Evolutionary conservation across 2,113 vertebrate genomes (phyloP).

Genomic region (Nibea albiflora): DNA sequence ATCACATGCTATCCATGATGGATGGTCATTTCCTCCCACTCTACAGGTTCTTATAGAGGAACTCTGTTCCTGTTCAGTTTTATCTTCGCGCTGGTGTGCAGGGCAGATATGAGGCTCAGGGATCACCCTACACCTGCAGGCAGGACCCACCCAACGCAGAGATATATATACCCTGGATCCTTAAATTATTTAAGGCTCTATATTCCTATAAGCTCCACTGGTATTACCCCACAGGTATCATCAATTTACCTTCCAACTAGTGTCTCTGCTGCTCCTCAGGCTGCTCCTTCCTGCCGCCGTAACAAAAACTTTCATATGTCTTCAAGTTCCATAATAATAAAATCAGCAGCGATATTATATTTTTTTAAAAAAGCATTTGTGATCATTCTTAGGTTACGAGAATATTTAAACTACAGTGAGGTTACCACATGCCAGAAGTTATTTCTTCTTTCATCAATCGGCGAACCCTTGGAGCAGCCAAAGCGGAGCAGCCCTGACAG

Average conservation of each 20-base stretch:
- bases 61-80: slow-evolving; percentile 23
- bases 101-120: neutral
- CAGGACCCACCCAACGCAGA: neutral
- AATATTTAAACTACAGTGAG: neutral
- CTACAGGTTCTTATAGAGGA: slow-evolving; percentile 35
- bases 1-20: slow-evolving; percentile 56
- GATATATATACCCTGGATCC: neutral
- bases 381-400: neutral
- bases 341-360: neutral
- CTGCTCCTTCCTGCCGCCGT: neutral
- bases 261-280: neutral
- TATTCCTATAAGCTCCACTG: neutral
- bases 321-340: neutral
- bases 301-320: neutral
- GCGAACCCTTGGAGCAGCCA: neutral
- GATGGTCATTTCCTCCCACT: slow-evolving; percentile 38
- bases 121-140: neutral
- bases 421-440: neutral
- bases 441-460: too few relatives aligned
- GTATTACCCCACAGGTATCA: neutral
- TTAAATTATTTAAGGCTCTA: neutral
- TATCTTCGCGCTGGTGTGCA: neutral
- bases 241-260: neutral
- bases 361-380: neutral
- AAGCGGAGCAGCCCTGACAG: neutral